Percentiles rank a stretch among this genome's conserved stretches.
These are phyloP conservation scores for Pangasius djambal DNA, from an alignment of 2,797 vertebrate species.

Conservation along the genomic window DNA sequence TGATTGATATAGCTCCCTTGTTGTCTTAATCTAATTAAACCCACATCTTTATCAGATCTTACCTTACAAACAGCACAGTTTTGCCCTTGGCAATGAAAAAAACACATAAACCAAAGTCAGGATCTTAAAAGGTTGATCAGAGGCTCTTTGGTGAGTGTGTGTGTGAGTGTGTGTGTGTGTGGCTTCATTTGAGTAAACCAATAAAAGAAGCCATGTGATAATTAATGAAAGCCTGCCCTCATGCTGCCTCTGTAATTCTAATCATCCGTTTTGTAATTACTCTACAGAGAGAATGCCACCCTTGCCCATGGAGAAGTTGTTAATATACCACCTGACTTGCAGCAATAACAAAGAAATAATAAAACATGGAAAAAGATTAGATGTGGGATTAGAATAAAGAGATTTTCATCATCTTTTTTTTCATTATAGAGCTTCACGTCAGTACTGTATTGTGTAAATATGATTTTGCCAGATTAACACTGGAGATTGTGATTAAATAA, in stretches of 20 bases:
- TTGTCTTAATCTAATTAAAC: slow-evolving; percentile 46
- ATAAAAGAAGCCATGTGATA: slow-evolving; percentile 63
- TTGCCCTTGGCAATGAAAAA: slow-evolving; percentile 49
- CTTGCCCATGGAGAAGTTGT: slow-evolving; percentile 59
- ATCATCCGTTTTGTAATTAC: slow-evolving; percentile 72
- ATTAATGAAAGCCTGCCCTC: slow-evolving; percentile 68
- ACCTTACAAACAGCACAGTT: slow-evolving; percentile 42
- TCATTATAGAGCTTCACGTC: background rate
- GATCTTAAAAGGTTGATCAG: slow-evolving; percentile 61
- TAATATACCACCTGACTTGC: slow-evolving; percentile 65
- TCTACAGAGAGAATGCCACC: slow-evolving; percentile 67
- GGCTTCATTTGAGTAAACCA: slow-evolving; percentile 65
- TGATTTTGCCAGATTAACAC: slow-evolving; percentile 44
- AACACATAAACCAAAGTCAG: slow-evolving; percentile 57
- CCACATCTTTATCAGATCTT: slow-evolving; percentile 41
- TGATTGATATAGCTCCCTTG: slow-evolving; percentile 40
- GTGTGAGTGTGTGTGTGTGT: slow-evolving; percentile 17
- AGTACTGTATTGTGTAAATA: slow-evolving; percentile 11
- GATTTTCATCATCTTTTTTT: slow-evolving; percentile 28
- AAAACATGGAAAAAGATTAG: slow-evolving; percentile 36
- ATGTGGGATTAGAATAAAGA: slow-evolving; percentile 42
- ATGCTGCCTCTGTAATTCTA: slow-evolving; percentile 68
- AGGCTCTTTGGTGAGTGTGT: slow-evolving; percentile 50
- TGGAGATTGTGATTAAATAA: slow-evolving; percentile 39
- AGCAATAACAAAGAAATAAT: slow-evolving; percentile 38